A percentile compares a stretch with the other conserved stretches of the same genome.
These are phyloP conservation scores for Taxidea taxus DNA, from an alignment of 2,113 vertebrate genomes.

Conservation along the genomic window DNA sequence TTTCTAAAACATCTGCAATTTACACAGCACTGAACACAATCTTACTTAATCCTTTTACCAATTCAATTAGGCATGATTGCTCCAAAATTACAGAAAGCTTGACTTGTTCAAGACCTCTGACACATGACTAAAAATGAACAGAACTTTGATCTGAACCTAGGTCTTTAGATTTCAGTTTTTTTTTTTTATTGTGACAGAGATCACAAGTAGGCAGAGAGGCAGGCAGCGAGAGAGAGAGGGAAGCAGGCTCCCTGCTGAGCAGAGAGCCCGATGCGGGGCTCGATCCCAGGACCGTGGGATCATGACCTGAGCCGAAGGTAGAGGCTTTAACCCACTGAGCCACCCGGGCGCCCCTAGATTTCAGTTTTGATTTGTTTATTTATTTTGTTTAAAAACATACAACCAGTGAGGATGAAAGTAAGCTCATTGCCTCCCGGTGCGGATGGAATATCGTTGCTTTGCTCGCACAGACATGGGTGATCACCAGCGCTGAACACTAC, in stretches of 20 bases:
- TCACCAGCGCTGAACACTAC: neutral
- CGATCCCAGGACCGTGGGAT: too few species aligned
- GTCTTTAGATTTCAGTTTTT: neutral
- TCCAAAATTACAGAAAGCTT: neutral
- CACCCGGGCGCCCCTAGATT: too few species aligned
- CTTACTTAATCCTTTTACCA: slow-evolving; percentile 43
- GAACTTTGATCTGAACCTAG: neutral
- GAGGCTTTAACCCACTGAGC: too few species aligned
- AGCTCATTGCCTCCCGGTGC: neutral
- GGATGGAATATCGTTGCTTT: neutral
- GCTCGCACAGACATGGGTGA: neutral
- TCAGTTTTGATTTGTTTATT: neutral
- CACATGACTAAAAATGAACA: neutral
- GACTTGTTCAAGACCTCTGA: neutral
- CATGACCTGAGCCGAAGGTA: too few species aligned
- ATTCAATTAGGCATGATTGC: neutral
- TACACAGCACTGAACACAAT: neutral
- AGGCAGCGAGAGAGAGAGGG: too few species aligned
- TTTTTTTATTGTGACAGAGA: too few species aligned
- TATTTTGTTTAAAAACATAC: slow-evolving; percentile 23
- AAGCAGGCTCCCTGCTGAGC: too few species aligned
- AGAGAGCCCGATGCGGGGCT: too few species aligned
- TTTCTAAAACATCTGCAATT: neutral
- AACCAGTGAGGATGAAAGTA: neutral
- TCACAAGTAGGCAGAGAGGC: too few species aligned